Base-by-base conservation (phyloP, 2,888 invertebrate species). In the Stegophylla sp. region DNA sequence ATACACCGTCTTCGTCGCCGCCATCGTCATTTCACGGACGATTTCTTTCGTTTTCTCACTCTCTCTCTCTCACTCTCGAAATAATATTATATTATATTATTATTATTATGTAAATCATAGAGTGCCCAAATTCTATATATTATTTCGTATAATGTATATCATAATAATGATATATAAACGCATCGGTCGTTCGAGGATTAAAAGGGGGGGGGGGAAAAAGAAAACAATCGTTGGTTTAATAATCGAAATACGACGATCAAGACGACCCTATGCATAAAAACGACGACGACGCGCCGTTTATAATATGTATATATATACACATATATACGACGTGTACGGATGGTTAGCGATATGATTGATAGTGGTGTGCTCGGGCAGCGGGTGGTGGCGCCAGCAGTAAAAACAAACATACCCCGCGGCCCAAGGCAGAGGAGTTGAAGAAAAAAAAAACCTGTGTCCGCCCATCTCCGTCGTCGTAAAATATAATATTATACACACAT, bases 381-480 rank as follows among this genome's bases (percentile, higher is more conserved):
- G 79, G 79, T 79, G 79, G 79, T 79, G 79, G 79, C 79, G 79
- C 79, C 79, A 79, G 61, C 79, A 79, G 79, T 79, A 79, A 79
- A 79, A 79, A 79, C 79, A 79, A 79, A 79, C 79, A 79, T 79
- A 79, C 71, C 79, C 79, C 79, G 79, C 79, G 71, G 79, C 48
- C 61, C 48, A 69, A 69, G 59, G 45, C 26, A 63, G 51, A 23
- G 73, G 45, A 26, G 41, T 20, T 63, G 43, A 81, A 61, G 75
- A 43, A 69, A 56, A 72, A 45, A 23, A 64, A 75, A 51, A 61
- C 34, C 48, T 17, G 69, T 79, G 69, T 79, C 77, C 79, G 79
- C 79, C 79, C 79, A 79, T 79, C 79, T 26, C 17, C 45, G 56
- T 66, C 59, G 76, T 76, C 76, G 48, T 77, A 77, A 69, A 69